These are phyloP conservation scores for Agrotis exclamationis DNA, from an alignment of 2,888 invertebrate species.

Conservation along the genomic window DNA sequence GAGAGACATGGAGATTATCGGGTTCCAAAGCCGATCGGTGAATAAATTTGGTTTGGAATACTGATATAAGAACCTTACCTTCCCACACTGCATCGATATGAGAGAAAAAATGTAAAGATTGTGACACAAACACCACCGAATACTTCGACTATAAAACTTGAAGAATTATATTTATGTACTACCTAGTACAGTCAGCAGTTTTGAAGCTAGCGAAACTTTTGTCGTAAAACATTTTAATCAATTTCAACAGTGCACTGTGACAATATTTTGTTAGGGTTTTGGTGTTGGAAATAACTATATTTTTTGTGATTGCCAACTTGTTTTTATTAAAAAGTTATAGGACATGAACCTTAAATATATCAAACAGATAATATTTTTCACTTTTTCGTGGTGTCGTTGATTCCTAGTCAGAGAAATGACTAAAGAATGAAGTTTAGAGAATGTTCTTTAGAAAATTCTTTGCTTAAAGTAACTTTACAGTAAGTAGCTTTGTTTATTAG, in stretches of 20 bases:
- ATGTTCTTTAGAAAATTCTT: background rate
- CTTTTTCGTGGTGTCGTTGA: too few species aligned
- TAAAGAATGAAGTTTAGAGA: background rate
- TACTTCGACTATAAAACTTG: slow-evolving; percentile 59
- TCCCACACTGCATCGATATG: slow-evolving; percentile 62
- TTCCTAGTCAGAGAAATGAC: too few species aligned
- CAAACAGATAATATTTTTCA: background rate
- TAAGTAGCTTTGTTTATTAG: slow-evolving; percentile 54
- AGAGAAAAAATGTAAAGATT: slow-evolving; percentile 60
- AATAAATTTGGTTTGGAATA: slow-evolving; percentile 73
- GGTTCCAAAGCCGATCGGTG: slow-evolving; percentile 72
- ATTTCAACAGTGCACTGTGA: slow-evolving; percentile 35
- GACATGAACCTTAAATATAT: background rate
- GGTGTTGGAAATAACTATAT: background rate
- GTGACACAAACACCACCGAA: slow-evolving; percentile 57
- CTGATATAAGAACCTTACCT: slow-evolving; percentile 64
- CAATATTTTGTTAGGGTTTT: slow-evolving; percentile 23
- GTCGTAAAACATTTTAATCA: slow-evolving; percentile 56
- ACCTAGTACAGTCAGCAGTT: slow-evolving; percentile 57
- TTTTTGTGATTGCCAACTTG: background rate
- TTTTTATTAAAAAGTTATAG: background rate
- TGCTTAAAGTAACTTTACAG: background rate
- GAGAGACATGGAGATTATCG: slow-evolving; percentile 74
- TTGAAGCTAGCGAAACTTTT: slow-evolving; percentile 34
- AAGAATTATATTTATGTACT: slow-evolving; percentile 27